Evolutionary conservation across 2,888 invertebrate species (phyloP).

Genomic region (Sminthurinus aureus): DNA sequence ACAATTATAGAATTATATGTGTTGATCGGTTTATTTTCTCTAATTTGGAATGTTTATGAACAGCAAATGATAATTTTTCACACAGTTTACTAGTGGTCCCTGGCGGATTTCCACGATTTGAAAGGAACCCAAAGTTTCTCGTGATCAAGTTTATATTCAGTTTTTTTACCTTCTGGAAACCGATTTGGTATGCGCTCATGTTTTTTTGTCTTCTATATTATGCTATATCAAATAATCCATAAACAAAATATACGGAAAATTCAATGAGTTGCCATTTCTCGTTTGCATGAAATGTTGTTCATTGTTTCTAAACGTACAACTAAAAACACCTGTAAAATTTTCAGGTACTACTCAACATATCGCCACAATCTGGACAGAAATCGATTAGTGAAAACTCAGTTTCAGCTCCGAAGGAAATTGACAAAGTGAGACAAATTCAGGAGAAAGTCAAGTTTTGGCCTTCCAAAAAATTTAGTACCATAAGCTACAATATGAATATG

Average conservation of each 20-base stretch:
- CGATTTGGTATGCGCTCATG: conserved; percentile 26
- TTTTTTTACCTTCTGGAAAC: conserved; percentile 38
- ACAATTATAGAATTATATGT: neutral
- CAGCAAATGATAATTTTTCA: neutral
- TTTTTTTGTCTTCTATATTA: neutral
- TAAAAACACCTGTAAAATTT: neutral
- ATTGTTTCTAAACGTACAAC: neutral
- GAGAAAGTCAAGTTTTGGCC: neutral
- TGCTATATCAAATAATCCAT: neutral
- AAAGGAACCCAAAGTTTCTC: conserved; percentile 28
- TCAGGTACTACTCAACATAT: conserved; percentile 38
- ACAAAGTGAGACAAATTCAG: conserved; percentile 22
- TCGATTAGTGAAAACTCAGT: conserved; percentile 27
- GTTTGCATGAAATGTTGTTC: too few relatives aligned
- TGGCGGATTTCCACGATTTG: conserved; percentile 33
- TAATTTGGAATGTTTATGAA: neutral
- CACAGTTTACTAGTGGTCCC: conserved; percentile 35
- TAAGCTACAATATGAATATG: too few relatives aligned
- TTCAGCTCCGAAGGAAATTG: conserved; percentile 35
- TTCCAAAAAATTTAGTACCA: neutral
- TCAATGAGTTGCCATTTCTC: too few relatives aligned
- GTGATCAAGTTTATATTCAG: conserved; percentile 34
- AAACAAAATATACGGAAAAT: too few relatives aligned
- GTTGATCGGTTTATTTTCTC: neutral
- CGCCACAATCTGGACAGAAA: conserved; percentile 38